Evolutionary conservation across 92 coral and sea anemone species (phyloP), one percentile per base, ranked within the genome.

Genomic region (Diadumene lineata): DNA sequence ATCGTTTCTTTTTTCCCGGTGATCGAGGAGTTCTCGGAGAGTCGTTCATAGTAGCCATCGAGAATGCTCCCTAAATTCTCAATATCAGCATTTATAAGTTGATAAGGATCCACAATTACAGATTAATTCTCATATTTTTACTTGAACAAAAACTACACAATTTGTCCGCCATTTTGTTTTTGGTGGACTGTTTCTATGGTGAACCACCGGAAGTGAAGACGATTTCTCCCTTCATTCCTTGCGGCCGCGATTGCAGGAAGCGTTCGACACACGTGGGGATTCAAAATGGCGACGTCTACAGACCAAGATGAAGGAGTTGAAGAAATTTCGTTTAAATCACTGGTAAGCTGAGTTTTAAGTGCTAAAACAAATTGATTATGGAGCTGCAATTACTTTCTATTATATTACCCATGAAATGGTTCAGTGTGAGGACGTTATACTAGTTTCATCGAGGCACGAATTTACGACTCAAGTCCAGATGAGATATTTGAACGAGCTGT

Each of bases 201-300:
- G 70, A 83, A 46, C 69, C n/a, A 60, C 58, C 79, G 79, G 79
- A 74, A 74, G 70, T 60, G 13, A 28, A 43, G 7, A 0, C 19
- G 38, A 16, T 33, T 79, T 85, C 78, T 78, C 90, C 94, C 86
- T 75, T 83, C 57, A 82, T 46, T 43, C 88, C 74, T 24, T 44
- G 46, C 56, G 67, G 30, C 64, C 34, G n/a, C n/a, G n/a, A n/a
- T 60, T 31, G 38, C 79, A 50, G 79, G 79, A 73, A 60, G 76
- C 32, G 34, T 31, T 18, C 0, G 19, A 31, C 29, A 56, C 76
- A 34, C 29, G 76, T 38, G 21, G 53, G 28, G 53, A 56, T 22
- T 66, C 79, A 79, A 87, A 64, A 94, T 94, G 98, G 98, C 97
- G 87, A 66, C 79, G 6, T 82, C 61, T 51, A 79, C 48, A 17